Conservation (phyloP, 2,888 invertebrate species). For the Omphaloscelis lunosa region DNA sequence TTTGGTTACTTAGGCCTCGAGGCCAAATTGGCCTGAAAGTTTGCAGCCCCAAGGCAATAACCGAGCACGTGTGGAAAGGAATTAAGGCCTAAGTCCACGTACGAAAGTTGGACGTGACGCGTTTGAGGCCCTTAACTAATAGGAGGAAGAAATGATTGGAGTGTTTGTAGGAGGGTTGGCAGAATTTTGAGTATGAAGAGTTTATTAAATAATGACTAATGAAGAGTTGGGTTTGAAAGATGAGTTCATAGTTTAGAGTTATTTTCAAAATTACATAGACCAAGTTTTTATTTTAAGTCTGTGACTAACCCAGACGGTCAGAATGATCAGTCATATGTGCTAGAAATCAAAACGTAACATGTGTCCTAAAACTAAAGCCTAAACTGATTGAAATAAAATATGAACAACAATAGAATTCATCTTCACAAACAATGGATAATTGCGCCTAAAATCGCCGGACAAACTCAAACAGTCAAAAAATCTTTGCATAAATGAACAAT, state of each 20-base stretch:
- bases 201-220: neutral
- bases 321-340: no score
- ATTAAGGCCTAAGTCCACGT: conserved; percentile 41
- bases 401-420: neutral
- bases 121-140: conserved; percentile 30
- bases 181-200: neutral
- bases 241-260: neutral
- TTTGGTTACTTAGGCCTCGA: conserved; percentile 32
- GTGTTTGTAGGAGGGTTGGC: neutral
- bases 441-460: conserved; percentile 21
- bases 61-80: conserved; percentile 45
- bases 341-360: neutral
- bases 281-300: neutral
- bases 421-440: conserved; percentile 9
- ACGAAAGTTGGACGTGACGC: conserved; percentile 28
- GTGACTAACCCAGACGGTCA: neutral
- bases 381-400: neutral
- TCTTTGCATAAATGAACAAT: conserved; percentile 64
- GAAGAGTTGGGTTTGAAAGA: neutral
- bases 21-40: conserved; percentile 41
- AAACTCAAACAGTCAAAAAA: conserved; percentile 56
- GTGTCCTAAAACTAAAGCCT: no score
- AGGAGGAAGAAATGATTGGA: conserved; percentile 9
- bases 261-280: neutral
- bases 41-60: conserved; percentile 28